Percentiles rank a stretch among this genome's conserved stretches.
phyloP scores from a whole-genome alignment of 1,140 invertebrate species.

The Bombus polaris region DNA sequence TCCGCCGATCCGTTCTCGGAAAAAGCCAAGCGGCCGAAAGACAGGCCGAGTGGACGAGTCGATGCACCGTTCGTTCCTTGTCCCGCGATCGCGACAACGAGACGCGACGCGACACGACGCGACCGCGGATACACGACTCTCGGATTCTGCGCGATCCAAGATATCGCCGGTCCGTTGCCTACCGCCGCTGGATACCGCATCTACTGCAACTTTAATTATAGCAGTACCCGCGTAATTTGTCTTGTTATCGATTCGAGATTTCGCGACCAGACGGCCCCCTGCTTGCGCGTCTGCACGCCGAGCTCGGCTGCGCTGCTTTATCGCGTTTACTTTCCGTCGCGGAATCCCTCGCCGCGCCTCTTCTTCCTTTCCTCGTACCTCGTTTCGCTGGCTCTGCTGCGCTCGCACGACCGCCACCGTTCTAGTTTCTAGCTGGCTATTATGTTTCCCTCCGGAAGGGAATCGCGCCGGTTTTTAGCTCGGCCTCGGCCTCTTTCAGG shows the following conservation, averaged over 20 bases:
- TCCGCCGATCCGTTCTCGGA: constrained; percentile 20
- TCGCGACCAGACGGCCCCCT: constrained; percentile 15
- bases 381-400: background rate
- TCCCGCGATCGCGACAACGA: background rate
- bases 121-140: constrained; percentile 7
- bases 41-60: background rate
- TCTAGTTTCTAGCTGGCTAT: background rate
- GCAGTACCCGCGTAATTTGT: constrained; percentile 43
- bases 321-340: background rate
- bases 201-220: constrained; percentile 46
- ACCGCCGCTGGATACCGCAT: constrained; percentile 11
- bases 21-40: background rate
- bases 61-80: background rate
- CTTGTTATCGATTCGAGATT: constrained; percentile 53
- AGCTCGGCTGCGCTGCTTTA: background rate
- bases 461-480: constrained; percentile 7
- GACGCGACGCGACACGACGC: background rate
- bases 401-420: background rate
- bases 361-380: no score
- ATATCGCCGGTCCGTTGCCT: constrained; percentile 20
- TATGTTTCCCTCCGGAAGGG: constrained; percentile 30
- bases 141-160: constrained; percentile 42
- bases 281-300: no score
- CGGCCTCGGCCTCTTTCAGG: constrained; percentile 48
- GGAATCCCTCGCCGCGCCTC: background rate